These are phyloP conservation scores for Epizoanthus rinbou DNA, from an alignment of 92 coral and sea anemone species.

Conservation along the genomic window DNA sequence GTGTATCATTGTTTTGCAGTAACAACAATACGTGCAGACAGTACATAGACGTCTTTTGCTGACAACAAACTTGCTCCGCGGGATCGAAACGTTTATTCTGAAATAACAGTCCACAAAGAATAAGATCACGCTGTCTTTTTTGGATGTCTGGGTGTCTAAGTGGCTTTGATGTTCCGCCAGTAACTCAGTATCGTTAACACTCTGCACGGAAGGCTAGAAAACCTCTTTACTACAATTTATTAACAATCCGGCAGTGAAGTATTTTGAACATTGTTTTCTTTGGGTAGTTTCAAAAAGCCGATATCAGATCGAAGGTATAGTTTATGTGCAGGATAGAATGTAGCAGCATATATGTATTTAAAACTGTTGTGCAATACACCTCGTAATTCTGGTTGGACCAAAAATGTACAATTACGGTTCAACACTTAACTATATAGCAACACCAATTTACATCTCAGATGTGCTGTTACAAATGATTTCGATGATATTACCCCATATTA, in stretches of 20 bases:
- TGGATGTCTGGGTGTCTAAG: slow-evolving; percentile 42
- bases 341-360: background rate
- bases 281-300: background rate
- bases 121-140: slow-evolving; percentile 40
- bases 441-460: background rate
- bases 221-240: background rate
- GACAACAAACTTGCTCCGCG: slow-evolving; percentile 32
- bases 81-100: slow-evolving; percentile 39
- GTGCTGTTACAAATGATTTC: background rate
- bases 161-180: slow-evolving; percentile 42
- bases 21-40: too few species aligned
- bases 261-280: background rate
- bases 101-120: slow-evolving; percentile 28
- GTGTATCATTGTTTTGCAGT: slow-evolving; percentile 28
- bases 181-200: background rate
- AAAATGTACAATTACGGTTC: background rate
- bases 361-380: background rate
- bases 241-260: background rate
- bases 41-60: slow-evolving; percentile 9
- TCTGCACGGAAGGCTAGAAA: slow-evolving; percentile 21
- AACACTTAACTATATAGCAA: background rate
- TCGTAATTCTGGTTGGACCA: background rate
- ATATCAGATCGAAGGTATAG: too few species aligned
- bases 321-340: background rate
- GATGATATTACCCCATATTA: background rate